These are phyloP conservation scores for Zeugodacus cucurbitae DNA, from an alignment of 1,140 invertebrate species.

Conservation along the genomic window DNA sequence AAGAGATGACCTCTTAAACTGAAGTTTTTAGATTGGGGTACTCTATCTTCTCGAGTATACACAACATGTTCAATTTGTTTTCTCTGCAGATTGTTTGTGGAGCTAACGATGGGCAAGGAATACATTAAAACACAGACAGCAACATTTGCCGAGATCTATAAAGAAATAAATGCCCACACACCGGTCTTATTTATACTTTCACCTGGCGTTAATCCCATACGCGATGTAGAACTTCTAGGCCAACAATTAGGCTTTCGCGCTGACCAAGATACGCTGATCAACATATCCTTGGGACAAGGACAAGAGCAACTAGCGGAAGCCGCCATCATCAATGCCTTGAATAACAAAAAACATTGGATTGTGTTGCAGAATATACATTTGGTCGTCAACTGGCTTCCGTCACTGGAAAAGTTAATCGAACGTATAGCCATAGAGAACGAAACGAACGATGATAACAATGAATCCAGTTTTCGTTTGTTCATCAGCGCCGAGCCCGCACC, in stretches of 20 bases:
- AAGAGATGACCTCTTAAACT: neutral
- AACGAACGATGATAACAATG: conserved; percentile 53
- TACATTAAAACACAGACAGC: conserved; percentile 82
- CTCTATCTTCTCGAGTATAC: neutral
- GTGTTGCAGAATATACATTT: conserved; percentile 93
- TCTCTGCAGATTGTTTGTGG: conserved; percentile 73
- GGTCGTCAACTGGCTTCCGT: conserved; percentile 89
- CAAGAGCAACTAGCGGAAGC: conserved; percentile 92
- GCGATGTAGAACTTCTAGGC: conserved; percentile 86
- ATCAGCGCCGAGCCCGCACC: conserved; percentile 74
- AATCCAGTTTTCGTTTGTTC: conserved; percentile 74
- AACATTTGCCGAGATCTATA: conserved; percentile 86
- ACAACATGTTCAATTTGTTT: neutral
- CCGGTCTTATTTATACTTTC: conserved; percentile 96
- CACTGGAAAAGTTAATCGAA: conserved; percentile 88
- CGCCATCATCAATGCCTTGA: conserved; percentile 80
- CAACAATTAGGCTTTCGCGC: conserved; percentile 82
- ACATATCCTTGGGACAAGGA: conserved; percentile 93
- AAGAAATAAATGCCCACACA: conserved; percentile 85
- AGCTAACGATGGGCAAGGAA: conserved; percentile 87
- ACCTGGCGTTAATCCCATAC: conserved; percentile 93
- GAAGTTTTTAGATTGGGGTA: too few relatives aligned
- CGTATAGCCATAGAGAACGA: conserved; percentile 69
- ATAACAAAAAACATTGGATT: conserved; percentile 92
- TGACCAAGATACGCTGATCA: conserved; percentile 87